Conservation (phyloP, 2,797 vertebrate genomes). For the Falco rusticolus region DNA sequence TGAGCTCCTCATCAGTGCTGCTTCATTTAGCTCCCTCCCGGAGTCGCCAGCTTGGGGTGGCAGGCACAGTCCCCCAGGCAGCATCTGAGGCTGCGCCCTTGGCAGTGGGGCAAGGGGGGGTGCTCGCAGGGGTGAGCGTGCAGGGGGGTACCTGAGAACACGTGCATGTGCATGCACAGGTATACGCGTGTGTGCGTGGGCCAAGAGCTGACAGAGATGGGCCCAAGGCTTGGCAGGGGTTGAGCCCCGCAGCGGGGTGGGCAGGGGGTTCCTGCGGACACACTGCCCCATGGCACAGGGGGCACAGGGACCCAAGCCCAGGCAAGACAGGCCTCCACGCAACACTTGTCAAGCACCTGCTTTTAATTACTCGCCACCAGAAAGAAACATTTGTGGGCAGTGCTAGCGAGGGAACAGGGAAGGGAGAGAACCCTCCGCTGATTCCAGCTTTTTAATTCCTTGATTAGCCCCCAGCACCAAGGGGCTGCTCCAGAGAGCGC, state of each 20-base stretch:
- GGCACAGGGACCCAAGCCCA: accelerated
- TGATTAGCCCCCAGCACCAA: not conserved
- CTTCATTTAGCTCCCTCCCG: not conserved
- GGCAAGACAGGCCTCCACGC: not conserved
- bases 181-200: accelerated
- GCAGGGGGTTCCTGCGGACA: not conserved
- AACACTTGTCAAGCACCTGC: not conserved
- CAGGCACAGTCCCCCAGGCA: not conserved
- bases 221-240: not conserved
- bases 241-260: too few species aligned
- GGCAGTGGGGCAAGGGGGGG: accelerated
- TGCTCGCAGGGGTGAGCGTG: not conserved
- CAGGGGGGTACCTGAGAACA: not conserved
- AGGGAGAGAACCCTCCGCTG: not conserved
- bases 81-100: not conserved
- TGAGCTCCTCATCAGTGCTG: not conserved
- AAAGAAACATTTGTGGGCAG: not conserved
- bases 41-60: not conserved
- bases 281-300: not conserved
- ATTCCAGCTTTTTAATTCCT: not conserved
- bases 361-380: not conserved
- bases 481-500: not conserved
- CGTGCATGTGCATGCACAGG: accelerated
- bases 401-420: not conserved
- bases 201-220: not conserved